Conservation (phyloP, 2,888 invertebrate species). For the Apocheima hispidaria region DNA sequence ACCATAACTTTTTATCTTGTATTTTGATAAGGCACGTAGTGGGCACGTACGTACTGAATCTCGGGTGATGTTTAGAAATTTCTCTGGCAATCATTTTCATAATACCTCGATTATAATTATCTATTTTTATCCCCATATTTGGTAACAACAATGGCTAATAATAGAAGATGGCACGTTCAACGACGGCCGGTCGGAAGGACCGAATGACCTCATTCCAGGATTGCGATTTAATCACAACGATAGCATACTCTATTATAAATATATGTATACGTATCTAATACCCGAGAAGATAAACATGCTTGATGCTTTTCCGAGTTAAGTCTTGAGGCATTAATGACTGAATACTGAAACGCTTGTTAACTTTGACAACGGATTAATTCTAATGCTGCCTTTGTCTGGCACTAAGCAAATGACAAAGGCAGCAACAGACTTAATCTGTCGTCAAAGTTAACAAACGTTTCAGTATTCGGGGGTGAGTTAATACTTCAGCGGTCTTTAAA, state of each 20-base stretch:
- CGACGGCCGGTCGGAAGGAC: conserved; percentile 12
- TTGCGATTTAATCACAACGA: conserved; percentile 11
- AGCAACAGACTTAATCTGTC: no score
- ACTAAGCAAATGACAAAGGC: no score
- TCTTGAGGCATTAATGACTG: no score
- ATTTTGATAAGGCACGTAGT: conserved; percentile 24
- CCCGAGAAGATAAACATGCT: no score
- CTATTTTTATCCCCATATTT: conserved; percentile 19
- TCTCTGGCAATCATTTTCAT: conserved; percentile 11
- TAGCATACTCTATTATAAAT: neutral
- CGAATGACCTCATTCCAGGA: conserved; percentile 18
- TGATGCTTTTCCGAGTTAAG: no score
- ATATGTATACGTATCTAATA: neutral
- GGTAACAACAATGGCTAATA: conserved; percentile 22
- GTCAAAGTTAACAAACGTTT: no score
- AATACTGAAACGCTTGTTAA: no score
- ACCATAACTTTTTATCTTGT: conserved; percentile 9
- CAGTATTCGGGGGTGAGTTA: no score
- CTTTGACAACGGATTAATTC: no score
- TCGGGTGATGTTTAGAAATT: conserved; percentile 7
- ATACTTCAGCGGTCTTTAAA: no score
- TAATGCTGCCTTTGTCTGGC: no score
- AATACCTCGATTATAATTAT: conserved; percentile 1
- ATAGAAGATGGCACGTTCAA: conserved; percentile 8
- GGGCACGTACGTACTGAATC: no score